Percentiles rank a stretch among this genome's conserved stretches.
These are phyloP conservation scores for Pinna nobilis DNA, from an alignment of 1,140 invertebrate species.

Conservation along the genomic window DNA sequence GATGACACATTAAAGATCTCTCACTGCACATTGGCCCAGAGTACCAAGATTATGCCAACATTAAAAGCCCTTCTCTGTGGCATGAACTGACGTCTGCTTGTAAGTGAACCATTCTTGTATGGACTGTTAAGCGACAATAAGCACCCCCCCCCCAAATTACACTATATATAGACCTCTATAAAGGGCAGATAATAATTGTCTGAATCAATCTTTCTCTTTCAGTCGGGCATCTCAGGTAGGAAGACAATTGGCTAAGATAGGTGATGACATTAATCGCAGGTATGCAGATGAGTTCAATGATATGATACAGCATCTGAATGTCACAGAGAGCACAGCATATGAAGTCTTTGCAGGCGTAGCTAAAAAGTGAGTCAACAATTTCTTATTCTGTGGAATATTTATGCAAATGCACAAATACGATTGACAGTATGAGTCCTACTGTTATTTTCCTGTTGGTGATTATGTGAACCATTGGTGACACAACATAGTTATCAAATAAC, in stretches of 20 bases:
- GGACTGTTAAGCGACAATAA: neutral
- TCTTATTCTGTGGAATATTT: neutral
- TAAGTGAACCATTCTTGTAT: neutral
- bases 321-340: constrained; percentile 61
- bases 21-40: too few relatives aligned
- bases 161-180: too few relatives aligned
- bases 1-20: too few relatives aligned
- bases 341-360: constrained; percentile 66
- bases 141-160: too few relatives aligned
- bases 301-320: constrained; percentile 58
- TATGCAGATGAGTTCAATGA: constrained; percentile 61
- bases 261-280: constrained; percentile 66
- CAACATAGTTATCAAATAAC: neutral
- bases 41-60: too few relatives aligned
- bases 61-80: neutral
- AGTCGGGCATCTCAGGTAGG: constrained; percentile 66
- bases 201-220: too few relatives aligned
- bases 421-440: neutral
- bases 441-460: neutral
- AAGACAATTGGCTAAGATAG: constrained; percentile 65
- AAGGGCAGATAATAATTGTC: too few relatives aligned
- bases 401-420: neutral
- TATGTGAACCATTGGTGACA: neutral
- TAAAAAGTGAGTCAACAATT: constrained; percentile 53
- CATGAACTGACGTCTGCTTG: neutral